phyloP scores from a whole-genome alignment of 2,888 invertebrate species.

The Sarcophaga carnaria region DNA sequence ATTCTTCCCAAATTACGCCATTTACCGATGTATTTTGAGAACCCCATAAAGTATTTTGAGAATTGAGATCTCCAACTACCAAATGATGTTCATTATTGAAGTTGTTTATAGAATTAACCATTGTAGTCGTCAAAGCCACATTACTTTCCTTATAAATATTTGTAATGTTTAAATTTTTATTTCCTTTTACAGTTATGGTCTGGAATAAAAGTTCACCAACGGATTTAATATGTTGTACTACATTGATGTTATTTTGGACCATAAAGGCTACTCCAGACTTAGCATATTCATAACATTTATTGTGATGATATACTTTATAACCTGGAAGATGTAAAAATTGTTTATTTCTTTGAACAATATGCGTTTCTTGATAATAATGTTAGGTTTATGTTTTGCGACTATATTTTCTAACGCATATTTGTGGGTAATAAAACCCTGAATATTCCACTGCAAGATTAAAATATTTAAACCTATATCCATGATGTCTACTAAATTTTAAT shows the following conservation, averaged over 20 bases:
- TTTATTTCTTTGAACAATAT: background rate
- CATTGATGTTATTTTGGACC: slow-evolving; percentile 9
- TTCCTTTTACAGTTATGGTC: slow-evolving; percentile 13
- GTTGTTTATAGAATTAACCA: background rate
- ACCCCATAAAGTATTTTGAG: slow-evolving; percentile 17
- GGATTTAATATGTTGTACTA: background rate
- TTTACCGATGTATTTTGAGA: background rate
- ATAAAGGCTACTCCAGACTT: slow-evolving; percentile 8
- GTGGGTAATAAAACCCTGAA: slow-evolving; percentile 23
- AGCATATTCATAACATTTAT: slow-evolving; percentile 18
- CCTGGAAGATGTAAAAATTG: slow-evolving; percentile 23
- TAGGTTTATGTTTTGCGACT: slow-evolving; percentile 3
- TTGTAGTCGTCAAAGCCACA: background rate
- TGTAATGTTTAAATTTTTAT: background rate
- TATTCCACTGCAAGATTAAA: slow-evolving; percentile 19
- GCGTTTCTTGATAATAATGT: background rate
- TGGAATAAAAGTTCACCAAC: slow-evolving; percentile 4
- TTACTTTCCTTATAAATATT: slow-evolving; percentile 33
- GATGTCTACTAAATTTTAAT: background rate
- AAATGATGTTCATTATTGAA: slow-evolving; percentile 8
- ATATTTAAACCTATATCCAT: slow-evolving; percentile 7
- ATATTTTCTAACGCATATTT: slow-evolving; percentile 18
- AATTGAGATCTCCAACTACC: slow-evolving; percentile 24
- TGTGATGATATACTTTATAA: slow-evolving; percentile 14
- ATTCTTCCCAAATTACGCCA: background rate